Evolutionary conservation across 2,888 invertebrate genomes (phyloP), one percentile per base, ranked within the genome.

Genomic region (Agrotis exclamationis): DNA sequence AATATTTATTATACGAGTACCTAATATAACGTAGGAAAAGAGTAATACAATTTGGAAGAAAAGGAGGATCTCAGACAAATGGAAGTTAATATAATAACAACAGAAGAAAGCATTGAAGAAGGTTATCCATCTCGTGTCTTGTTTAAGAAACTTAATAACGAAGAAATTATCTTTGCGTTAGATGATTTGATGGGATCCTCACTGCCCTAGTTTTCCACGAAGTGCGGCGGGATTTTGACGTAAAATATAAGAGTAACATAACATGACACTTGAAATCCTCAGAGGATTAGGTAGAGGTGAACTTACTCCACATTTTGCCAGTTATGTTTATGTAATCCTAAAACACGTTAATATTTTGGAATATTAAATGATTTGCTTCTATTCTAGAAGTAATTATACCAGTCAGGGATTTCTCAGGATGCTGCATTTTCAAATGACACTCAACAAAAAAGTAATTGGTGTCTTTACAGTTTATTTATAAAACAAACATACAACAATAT

Each of bases 51-150:
- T 53, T 70, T 44, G 11, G 33, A 11, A 64, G 48, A 63, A 77
- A 73, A 63, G 59, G 45, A 51, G 20, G 24, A 62, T 2, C 28
- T 20, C 18, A 64, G 39, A 74, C 28, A 24, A 75, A 67, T 78
- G 24, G 22, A 50, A 57, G n/a, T 22, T n/a, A 63, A 65, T 64
- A 53, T 70, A 73, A 63, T 73, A 71, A 69, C 24, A 56, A 63
- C 39, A 66, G n/a, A 62, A 39, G 33, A 81, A 60, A 66, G 18
- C 60, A 60, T 22, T 16, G 44, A 57, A 51, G 18, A 63, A 56
- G 20, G 45, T 9, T 22, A 39, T 65, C 51, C 28, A n/a, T 59
- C 54, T 70, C 48, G 44, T n/a, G 48, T 11, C 16, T 62, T 51
- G 20, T 64, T 22, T 56, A 51, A 24, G 58, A 60, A 66, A 66